phyloP scores from a whole-genome alignment of 2,113 vertebrate species.

The Cyprinodon tularosa region DNA sequence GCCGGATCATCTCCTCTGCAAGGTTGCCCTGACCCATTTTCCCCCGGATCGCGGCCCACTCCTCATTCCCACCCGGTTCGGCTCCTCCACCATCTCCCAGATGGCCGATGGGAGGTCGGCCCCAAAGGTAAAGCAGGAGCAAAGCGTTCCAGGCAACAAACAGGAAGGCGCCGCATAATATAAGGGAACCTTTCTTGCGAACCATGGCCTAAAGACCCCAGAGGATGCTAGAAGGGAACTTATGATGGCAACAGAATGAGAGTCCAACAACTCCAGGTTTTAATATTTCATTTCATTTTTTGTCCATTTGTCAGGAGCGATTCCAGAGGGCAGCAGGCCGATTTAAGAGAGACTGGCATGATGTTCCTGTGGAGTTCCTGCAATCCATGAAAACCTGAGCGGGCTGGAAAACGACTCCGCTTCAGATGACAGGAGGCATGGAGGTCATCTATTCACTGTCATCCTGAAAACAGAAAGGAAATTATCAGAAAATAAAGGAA shows the following conservation, averaged over 20 bases:
- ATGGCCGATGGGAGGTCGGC: conserved; percentile 80
- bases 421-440: not conserved
- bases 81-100: conserved; percentile 72
- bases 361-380: conserved; percentile 6
- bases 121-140: conserved; percentile 93
- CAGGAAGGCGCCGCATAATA: conserved; percentile 88
- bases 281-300: conserved; percentile 28
- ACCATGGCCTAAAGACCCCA: conserved; percentile 86
- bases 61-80: conserved; percentile 78
- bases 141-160: conserved; percentile 93
- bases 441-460: conserved; percentile 66
- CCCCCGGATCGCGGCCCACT: conserved; percentile 68
- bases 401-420: not conserved
- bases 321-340: not conserved
- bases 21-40: conserved; percentile 69
- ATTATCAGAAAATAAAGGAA: not conserved
- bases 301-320: conserved; percentile 19
- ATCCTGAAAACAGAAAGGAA: conserved; percentile 68
- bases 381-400: conserved; percentile 14
- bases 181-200: conserved; percentile 88
- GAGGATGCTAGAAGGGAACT: conserved; percentile 27
- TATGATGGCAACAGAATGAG: conserved; percentile 4
- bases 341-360: conserved; percentile 12
- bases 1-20: conserved; percentile 83
- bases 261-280: conserved; percentile 6